Base-by-base conservation (phyloP, 2,797 vertebrate genomes). In the Pelochelys cantorii region DNA sequence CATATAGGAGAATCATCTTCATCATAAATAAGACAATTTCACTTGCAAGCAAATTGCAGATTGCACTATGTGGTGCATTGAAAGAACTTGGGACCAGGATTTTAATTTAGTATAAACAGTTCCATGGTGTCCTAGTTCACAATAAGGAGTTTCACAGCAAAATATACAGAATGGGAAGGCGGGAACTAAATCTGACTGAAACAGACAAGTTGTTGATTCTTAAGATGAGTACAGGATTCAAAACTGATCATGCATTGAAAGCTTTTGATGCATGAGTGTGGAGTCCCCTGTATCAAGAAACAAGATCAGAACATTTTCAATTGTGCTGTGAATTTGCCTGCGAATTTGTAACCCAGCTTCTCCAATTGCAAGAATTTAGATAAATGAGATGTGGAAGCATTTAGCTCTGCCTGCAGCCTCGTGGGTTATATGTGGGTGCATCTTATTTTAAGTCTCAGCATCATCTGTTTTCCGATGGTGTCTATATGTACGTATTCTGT, bases 151-250 rank as follows among this genome's bases (percentile, higher is more conserved):
- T 95, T 52, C 42, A 42, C 74, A 15, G 13, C 48, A 37, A 95
- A 85, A 88, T 86, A 91, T 7, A 93, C 85, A 90, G 91, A 84
- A 53, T 48, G 92, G 93, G 88, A 92, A 95, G 94, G 88, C 83
- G 91, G 94, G 57, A 94, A 96, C 96, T 94, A 92, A 88, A 90
- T 13, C 1, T 29, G 79, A 48, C 80, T 87, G 91, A 37, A 93
- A 85, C 22, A 85, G 79, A 95, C 89, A 34, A 22, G 96, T 93
- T 94, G 92, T 83, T 96, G 94, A 97, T 95, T 93, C 92, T 82
- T 94, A 89, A 88, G 89, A 84, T 42, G 89, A 90, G 91, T 75
- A 15, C 2, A 15, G 84, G 54, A 74, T 95, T 14, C 71, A 80
- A 87, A 85, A 80, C 13, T 60, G 86, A 83, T n/a, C 31, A 57